Percentiles rank a stretch among this genome's conserved stretches.
Evolutionary conservation across 30 jellyfish, hydroid and myxozoan species (phyloP).

Genomic region (Aurelia sp.): DNA sequence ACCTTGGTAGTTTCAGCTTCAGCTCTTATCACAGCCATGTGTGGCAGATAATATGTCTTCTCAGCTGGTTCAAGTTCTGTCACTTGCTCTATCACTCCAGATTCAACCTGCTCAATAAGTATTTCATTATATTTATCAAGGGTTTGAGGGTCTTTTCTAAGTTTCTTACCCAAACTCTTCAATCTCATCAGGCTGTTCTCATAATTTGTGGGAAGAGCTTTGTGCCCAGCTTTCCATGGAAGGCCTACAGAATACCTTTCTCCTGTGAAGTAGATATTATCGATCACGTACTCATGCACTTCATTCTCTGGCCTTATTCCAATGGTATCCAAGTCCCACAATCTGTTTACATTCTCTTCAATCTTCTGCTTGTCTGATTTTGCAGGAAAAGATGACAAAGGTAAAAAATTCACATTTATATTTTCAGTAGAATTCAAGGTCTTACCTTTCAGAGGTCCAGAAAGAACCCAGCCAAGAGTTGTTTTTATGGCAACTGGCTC

Average conservation of each 20-base stretch:
- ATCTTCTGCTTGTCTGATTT: conserved; percentile 11
- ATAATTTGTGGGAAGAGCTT: conserved; percentile 36
- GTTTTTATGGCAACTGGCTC: conserved; percentile 21
- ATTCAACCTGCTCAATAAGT: conserved; percentile 39
- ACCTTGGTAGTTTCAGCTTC: conserved; percentile 53
- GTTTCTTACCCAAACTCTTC: conserved; percentile 50
- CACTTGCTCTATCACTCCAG: conserved; percentile 45
- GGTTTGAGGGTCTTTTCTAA: conserved; percentile 2
- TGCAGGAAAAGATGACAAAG: neutral
- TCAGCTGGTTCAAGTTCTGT: conserved; percentile 45
- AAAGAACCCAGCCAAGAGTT: conserved; percentile 48
- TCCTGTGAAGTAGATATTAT: conserved; percentile 11
- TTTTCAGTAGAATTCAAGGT: conserved; percentile 23
- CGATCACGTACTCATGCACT: conserved; percentile 25
- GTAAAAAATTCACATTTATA: conserved; percentile 35
- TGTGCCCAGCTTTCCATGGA: conserved; percentile 59
- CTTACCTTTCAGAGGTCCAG: conserved; percentile 59
- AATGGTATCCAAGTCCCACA: conserved; percentile 37
- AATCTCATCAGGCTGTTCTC: conserved; percentile 19
- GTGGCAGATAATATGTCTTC: conserved; percentile 22
- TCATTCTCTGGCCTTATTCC: conserved; percentile 24
- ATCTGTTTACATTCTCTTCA: conserved; percentile 7
- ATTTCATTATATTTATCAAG: conserved; percentile 29
- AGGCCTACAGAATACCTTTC: conserved; percentile 45
- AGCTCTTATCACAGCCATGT: conserved; percentile 40